Conservation (phyloP, 2,113 vertebrate genomes). For the Myiozetetes cayanensis region DNA sequence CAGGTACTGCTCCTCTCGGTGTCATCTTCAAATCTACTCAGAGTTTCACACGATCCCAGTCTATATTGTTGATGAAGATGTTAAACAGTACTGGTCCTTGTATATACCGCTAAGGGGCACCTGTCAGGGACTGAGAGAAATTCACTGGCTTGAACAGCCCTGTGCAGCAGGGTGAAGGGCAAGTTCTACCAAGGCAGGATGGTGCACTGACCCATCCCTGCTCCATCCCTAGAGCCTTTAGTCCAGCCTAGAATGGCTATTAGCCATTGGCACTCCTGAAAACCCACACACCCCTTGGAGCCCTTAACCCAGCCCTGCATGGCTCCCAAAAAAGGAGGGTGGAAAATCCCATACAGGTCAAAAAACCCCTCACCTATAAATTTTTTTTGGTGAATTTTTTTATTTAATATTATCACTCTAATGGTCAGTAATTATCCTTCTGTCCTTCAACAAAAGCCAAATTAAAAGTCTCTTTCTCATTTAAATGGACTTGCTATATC, state of each 20-base stretch:
- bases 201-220: neutral
- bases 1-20: neutral
- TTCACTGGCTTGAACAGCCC: neutral
- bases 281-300: neutral
- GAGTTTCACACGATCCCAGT: neutral
- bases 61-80: too few relatives aligned
- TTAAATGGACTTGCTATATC: neutral
- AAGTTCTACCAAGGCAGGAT: neutral
- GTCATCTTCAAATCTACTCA: neutral
- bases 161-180: neutral
- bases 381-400: neutral
- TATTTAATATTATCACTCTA: neutral
- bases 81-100: neutral
- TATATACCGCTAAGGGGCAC: neutral
- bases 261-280: neutral
- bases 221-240: neutral
- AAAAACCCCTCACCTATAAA: rapidly evolving
- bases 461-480: neutral
- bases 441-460: neutral
- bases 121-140: neutral
- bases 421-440: neutral
- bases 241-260: neutral
- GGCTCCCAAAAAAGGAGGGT: neutral
- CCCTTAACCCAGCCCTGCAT: neutral
- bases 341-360: neutral